Percentiles rank a stretch among this genome's conserved stretches.
phyloP scores from a whole-genome alignment of 1,140 invertebrate genomes.

The Bradysia coprophila region DNA sequence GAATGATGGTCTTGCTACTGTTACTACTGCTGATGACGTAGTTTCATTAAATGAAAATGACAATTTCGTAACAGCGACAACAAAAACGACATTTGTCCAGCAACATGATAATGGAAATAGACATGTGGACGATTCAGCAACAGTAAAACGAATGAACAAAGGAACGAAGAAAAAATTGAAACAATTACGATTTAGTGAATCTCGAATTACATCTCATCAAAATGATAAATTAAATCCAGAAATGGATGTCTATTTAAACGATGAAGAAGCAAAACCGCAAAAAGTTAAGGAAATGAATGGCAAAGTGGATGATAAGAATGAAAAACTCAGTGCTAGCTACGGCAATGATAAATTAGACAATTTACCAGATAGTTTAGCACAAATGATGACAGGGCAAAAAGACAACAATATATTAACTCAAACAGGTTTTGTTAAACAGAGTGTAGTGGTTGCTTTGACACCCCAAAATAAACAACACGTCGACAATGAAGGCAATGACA shows the following conservation, averaged over 20 bases:
- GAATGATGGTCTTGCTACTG: too few relatives aligned
- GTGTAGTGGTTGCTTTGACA: slow-evolving; percentile 2
- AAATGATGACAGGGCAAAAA: neutral
- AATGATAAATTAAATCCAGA: neutral
- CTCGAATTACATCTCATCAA: too few relatives aligned
- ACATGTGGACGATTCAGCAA: neutral
- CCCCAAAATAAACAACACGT: neutral
- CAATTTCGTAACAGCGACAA: too few relatives aligned
- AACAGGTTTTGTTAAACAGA: neutral
- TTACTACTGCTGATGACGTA: neutral
- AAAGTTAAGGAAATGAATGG: neutral
- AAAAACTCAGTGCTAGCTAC: neutral
- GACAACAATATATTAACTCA: neutral
- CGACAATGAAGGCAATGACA: slow-evolving; percentile 1
- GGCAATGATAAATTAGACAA: neutral
- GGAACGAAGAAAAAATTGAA: neutral
- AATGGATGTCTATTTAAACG: neutral
- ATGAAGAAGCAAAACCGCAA: neutral
- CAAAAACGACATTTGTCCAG: neutral
- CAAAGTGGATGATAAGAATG: too few relatives aligned
- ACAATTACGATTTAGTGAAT: too few relatives aligned
- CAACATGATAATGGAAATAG: neutral
- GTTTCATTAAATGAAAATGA: neutral
- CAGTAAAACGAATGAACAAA: neutral
- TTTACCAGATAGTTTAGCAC: neutral